Evolutionary conservation across 2,888 invertebrate species (phyloP), one percentile per base, ranked within the genome.

Genomic region (Anticlea derivata): DNA sequence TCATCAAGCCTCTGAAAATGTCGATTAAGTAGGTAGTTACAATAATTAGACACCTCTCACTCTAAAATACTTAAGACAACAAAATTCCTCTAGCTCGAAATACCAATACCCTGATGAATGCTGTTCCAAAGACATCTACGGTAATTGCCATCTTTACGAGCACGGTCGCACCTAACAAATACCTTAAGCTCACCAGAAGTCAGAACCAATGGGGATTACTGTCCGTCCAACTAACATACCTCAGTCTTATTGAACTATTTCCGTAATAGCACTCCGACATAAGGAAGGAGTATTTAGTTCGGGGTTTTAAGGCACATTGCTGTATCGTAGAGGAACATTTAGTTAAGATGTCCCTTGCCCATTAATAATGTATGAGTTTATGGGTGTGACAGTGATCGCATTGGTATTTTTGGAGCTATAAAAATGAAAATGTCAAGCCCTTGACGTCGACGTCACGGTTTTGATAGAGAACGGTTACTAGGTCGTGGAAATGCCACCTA

Each of bases 381-480:
- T 17, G 17, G 41, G 31, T 37, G 40, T 54, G 58, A 54, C 55
- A 54, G 40, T 54, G 41, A 58, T 55, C 55, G 10, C 10, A 12
- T 13, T 39, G 49, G 37, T 57, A 57, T 61, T 61, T 54, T 46
- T 26, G 54, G 60, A 26, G 31, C 23, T 33, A 37, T 58, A 29
- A 54, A 46, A 54, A 38, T 34, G 33, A 26, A 51, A 59, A 59
- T 60, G 57, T 59, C 51, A 51, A 33, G 24, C 30, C 26, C 37
- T 50, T 47, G 60, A 52, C 48, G 50, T 50, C 35, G 47, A 45
- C 37, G 50, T 45, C 29, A 54, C 23, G 26, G 35, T 39, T 52
- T 47, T 23, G 35, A 37, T 43, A 13, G 8, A 33, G 7, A 33
- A 27, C 17, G 23, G 33, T 39, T 23, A 46, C 4, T 11, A 27